phyloP scores from a whole-genome alignment of 1,140 invertebrate genomes.

The Lordiphosa collinella region DNA sequence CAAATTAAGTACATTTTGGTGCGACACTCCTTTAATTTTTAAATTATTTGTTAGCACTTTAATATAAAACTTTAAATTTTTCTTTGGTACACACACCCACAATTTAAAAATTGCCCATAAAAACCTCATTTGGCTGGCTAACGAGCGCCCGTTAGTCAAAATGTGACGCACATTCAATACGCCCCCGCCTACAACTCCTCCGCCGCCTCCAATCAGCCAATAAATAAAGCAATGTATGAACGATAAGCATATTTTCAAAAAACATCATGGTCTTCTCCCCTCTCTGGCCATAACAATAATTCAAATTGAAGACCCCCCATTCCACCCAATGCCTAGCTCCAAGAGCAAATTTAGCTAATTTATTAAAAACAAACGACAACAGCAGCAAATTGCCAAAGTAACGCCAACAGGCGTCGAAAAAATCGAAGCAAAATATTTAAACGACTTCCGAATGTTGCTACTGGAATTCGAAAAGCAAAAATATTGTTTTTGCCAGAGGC shows the following conservation, averaged over 20 bases:
- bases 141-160: slow-evolving; percentile 52
- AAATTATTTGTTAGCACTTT: too few relatives aligned
- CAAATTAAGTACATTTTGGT: too few relatives aligned
- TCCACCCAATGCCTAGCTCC: not conserved
- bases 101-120: slow-evolving; percentile 44
- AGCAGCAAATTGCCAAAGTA: slow-evolving; percentile 49
- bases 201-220: slow-evolving; percentile 50
- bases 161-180: slow-evolving; percentile 33
- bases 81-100: not conserved
- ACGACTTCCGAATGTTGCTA: slow-evolving; percentile 18
- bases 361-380: slow-evolving; percentile 59
- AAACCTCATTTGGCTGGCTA: slow-evolving; percentile 58
- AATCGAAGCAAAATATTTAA: slow-evolving; percentile 28
- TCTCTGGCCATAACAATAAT: slow-evolving; percentile 53
- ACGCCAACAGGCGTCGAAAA: slow-evolving; percentile 11
- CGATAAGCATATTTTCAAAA: slow-evolving; percentile 58
- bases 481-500: not conserved
- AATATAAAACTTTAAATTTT: too few relatives aligned
- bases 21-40: too few relatives aligned
- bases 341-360: slow-evolving; percentile 41
- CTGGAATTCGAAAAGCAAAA: slow-evolving; percentile 10
- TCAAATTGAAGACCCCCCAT: slow-evolving; percentile 34
- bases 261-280: slow-evolving; percentile 17
- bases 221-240: slow-evolving; percentile 66
- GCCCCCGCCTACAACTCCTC: slow-evolving; percentile 6